phyloP scores from a whole-genome alignment of 1,140 invertebrate species.

The Macrosteles quadrilineatus region DNA sequence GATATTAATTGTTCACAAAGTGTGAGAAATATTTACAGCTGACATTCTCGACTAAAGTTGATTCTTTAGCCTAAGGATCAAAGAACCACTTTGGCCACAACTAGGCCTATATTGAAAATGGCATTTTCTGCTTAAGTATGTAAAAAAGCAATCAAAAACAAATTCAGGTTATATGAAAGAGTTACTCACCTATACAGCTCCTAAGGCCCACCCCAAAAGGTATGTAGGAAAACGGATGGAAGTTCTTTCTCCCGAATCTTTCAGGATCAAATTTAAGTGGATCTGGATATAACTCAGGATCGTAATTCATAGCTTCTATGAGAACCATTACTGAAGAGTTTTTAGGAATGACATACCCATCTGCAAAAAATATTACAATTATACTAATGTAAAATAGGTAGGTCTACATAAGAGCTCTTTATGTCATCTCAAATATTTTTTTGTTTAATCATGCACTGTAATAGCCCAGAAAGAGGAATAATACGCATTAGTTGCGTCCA shows the following conservation, averaged over 20 bases:
- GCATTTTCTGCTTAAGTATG: no score
- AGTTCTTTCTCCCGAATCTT: background rate
- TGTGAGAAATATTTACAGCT: no score
- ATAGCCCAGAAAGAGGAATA: no score
- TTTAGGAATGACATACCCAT: background rate
- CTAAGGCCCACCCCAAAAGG: background rate
- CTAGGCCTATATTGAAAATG: no score
- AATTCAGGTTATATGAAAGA: no score
- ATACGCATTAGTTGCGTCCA: no score
- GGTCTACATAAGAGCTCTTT: background rate
- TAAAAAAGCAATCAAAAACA: no score
- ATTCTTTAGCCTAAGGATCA: no score
- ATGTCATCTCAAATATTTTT: background rate
- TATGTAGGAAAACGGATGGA: background rate
- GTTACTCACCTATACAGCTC: background rate
- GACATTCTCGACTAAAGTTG: no score
- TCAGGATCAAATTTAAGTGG: background rate
- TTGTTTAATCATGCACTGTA: background rate
- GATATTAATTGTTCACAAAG: no score
- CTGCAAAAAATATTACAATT: background rate
- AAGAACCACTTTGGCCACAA: no score
- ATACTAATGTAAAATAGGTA: background rate
- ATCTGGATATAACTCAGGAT: background rate
- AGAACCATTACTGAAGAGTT: background rate
- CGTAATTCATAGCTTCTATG: background rate